These are phyloP conservation scores for Cataglyphis rosenhaueri DNA, from an alignment of 2,888 invertebrate species.

Conservation along the genomic window DNA sequence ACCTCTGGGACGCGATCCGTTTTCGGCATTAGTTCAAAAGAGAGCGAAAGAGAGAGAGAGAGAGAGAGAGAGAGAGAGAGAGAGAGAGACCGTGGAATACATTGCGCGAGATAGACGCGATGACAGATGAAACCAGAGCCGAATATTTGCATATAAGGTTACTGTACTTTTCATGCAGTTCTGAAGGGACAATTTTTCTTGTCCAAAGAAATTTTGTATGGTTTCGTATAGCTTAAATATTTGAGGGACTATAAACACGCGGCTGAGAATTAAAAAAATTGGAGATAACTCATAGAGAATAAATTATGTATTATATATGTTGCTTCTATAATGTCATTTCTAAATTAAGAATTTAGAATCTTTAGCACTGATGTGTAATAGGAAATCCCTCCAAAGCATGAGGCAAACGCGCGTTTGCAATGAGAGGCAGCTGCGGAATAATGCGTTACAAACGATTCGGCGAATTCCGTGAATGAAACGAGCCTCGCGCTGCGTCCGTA, in stretches of 20 bases:
- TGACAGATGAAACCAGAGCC: neutral
- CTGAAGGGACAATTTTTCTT: neutral
- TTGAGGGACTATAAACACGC: neutral
- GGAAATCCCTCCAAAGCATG: neutral
- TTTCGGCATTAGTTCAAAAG: slow-evolving; percentile 40
- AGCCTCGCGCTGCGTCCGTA: slow-evolving; percentile 24
- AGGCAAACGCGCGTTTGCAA: neutral
- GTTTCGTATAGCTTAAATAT: neutral
- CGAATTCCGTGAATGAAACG: slow-evolving; percentile 49
- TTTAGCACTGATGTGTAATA: neutral
- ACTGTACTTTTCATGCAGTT: slow-evolving; percentile 1
- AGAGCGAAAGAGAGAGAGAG: neutral
- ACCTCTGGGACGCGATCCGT: slow-evolving; percentile 53
- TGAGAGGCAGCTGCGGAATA: slow-evolving; percentile 27
- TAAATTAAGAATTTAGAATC: neutral
- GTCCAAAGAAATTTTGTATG: neutral
- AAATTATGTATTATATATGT: neutral
- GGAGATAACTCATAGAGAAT: neutral
- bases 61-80: neutral
- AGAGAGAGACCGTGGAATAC: neutral
- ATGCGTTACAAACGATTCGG: slow-evolving; percentile 37
- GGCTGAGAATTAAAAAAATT: neutral
- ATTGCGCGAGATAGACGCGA: slow-evolving; percentile 14
- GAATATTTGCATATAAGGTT: slow-evolving; percentile 30
- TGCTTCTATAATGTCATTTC: neutral